Conservation (phyloP, 2,113 vertebrate species). For the Copsychus sechellarum region DNA sequence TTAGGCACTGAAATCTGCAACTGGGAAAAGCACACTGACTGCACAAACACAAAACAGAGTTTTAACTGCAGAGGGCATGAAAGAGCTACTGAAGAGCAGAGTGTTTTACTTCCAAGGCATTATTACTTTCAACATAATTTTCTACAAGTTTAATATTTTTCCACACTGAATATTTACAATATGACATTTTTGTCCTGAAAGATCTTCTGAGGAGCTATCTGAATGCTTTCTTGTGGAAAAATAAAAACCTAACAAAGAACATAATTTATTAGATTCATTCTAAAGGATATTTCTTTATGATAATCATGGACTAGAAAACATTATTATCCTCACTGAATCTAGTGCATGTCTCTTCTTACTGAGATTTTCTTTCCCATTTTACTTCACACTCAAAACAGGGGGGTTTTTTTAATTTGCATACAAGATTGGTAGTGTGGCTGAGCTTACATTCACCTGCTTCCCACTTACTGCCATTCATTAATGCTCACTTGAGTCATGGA, state of each 20-base stretch:
- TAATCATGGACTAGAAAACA: background rate
- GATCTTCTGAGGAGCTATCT: background rate
- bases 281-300: background rate
- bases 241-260: background rate
- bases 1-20: background rate
- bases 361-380: background rate
- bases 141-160: background rate
- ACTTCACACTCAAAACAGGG: background rate
- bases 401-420: background rate
- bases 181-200: background rate
- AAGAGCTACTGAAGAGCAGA: slow-evolving; percentile 39
- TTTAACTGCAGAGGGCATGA: slow-evolving; percentile 63
- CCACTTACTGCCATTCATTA: background rate
- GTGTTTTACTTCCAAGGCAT: background rate
- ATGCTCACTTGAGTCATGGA: background rate
- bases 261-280: background rate
- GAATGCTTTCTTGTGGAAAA: background rate
- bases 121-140: background rate
- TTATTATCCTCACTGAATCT: background rate
- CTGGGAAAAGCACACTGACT: background rate
- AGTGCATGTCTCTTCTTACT: background rate
- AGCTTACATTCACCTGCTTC: background rate
- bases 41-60: background rate
- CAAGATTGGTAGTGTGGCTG: background rate
- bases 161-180: background rate